These are phyloP conservation scores for Passerina amoena DNA, from an alignment of 2,113 vertebrate species.

Conservation along the genomic window DNA sequence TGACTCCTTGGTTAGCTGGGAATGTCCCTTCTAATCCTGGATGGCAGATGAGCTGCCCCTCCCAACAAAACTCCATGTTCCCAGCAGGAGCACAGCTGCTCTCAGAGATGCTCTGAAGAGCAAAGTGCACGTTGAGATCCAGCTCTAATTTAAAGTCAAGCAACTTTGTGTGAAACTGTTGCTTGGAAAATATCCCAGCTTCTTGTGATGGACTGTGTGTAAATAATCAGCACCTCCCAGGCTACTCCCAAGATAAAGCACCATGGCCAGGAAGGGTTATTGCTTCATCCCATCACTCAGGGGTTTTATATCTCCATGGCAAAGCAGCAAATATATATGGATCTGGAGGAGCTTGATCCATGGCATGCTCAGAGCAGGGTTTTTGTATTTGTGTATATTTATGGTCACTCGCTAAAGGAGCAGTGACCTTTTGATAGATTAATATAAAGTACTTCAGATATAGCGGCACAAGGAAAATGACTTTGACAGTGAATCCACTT, in stretches of 20 bases:
- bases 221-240: background rate
- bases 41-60: background rate
- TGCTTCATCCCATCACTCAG: background rate
- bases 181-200: conserved; percentile 7
- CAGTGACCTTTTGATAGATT: conserved; percentile 15
- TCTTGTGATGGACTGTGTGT: background rate
- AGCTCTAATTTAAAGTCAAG: background rate
- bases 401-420: background rate
- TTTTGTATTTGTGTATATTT: background rate
- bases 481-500: background rate
- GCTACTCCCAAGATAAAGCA: background rate
- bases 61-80: rapidly evolving
- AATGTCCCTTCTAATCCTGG: background rate
- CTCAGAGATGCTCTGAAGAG: background rate
- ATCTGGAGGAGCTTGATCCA: background rate
- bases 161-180: background rate
- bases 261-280: background rate
- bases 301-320: background rate
- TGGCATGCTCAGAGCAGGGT: background rate
- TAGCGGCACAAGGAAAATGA: background rate
- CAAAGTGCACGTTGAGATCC: background rate
- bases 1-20: background rate
- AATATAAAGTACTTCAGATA: background rate
- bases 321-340: background rate
- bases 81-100: background rate